phyloP scores from a whole-genome alignment of 2,888 invertebrate genomes.

The Acanthosoma haemorrhoidale region DNA sequence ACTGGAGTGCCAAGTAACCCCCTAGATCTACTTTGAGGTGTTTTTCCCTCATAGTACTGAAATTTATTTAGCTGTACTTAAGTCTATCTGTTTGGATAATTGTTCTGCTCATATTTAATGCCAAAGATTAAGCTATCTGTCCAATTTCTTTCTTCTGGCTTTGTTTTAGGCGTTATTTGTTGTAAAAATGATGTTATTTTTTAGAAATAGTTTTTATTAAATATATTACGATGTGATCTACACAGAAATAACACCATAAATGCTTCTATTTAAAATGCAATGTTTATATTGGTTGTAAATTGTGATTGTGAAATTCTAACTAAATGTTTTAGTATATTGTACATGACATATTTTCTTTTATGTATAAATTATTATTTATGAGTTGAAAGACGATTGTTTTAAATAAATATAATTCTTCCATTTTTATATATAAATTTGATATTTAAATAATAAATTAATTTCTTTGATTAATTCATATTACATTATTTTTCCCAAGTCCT shows the following conservation, averaged over 20 bases:
- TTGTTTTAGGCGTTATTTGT: neutral
- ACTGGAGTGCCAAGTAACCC: constrained; percentile 60
- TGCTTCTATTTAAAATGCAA: neutral
- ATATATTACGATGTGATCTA: too few relatives aligned
- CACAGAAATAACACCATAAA: neutral
- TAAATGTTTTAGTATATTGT: neutral
- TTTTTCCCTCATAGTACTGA: neutral
- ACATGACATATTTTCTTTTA: neutral
- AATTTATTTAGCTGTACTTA: neutral
- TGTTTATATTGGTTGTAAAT: neutral
- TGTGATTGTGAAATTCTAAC: neutral
- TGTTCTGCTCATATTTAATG: constrained; percentile 8
- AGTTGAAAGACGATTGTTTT: neutral
- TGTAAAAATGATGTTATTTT: neutral
- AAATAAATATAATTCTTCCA: neutral
- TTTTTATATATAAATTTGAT: neutral
- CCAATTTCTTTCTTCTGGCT: neutral
- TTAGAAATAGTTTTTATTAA: neutral
- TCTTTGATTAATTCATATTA: neutral
- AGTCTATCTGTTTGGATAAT: neutral
- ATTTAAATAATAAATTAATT: neutral
- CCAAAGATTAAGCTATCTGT: neutral
- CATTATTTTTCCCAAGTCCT: too few relatives aligned
- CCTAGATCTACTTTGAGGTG: constrained; percentile 54
- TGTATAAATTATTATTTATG: constrained; percentile 1